phyloP scores from a whole-genome alignment of 1,140 invertebrate genomes.

The Laupala kohalensis region DNA sequence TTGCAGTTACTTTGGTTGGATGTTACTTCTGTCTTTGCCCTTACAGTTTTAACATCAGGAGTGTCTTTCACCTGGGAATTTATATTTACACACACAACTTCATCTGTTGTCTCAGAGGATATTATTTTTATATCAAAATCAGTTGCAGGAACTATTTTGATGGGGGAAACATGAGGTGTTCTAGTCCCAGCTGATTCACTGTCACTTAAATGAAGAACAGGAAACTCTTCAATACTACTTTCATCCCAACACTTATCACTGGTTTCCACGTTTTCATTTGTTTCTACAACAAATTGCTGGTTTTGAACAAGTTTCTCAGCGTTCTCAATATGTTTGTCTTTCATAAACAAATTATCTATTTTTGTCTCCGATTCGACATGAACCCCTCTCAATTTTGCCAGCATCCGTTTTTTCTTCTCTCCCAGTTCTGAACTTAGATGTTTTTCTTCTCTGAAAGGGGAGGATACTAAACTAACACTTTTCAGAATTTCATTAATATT shows the following conservation, averaged over 20 bases:
- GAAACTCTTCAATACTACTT: constrained; percentile 2
- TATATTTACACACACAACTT: too few relatives aligned
- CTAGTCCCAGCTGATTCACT: background rate
- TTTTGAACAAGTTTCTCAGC: background rate
- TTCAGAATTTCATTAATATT: background rate
- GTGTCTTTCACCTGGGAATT: too few relatives aligned
- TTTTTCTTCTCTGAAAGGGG: background rate
- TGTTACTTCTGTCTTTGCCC: too few relatives aligned
- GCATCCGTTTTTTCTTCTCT: background rate
- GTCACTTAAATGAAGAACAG: constrained; percentile 2
- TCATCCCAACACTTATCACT: background rate
- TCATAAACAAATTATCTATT: too few relatives aligned
- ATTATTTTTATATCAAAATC: background rate
- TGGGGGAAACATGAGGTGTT: background rate
- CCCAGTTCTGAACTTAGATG: background rate
- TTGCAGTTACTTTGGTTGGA: too few relatives aligned
- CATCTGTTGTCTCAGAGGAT: too few relatives aligned
- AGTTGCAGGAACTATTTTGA: background rate
- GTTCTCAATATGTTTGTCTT: background rate
- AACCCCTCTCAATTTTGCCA: background rate
- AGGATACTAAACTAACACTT: too few relatives aligned
- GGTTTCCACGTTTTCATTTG: background rate
- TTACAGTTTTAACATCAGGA: too few relatives aligned
- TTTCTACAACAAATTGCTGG: background rate
- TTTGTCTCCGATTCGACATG: background rate